phyloP scores from a whole-genome alignment of 2,113 vertebrate genomes.

The Notiomystis cincta region DNA sequence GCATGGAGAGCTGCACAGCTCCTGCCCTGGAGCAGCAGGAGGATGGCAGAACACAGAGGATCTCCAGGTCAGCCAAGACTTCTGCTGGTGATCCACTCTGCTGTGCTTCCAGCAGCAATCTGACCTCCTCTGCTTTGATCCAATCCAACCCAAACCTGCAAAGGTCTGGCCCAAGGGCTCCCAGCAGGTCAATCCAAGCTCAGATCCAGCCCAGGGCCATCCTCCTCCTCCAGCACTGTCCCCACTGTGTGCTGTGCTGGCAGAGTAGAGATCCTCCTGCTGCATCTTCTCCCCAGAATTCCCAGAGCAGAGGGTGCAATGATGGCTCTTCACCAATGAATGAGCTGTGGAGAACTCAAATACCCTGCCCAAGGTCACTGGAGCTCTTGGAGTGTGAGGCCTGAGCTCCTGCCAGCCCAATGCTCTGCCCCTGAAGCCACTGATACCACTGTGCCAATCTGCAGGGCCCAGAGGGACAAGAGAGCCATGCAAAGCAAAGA shows the following conservation, averaged over 20 bases:
- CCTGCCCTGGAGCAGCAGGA: not conserved
- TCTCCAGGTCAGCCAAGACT: not conserved
- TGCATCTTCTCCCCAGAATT: not conserved
- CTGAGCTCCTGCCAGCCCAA: not conserved
- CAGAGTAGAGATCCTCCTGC: not conserved
- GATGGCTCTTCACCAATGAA: not conserved
- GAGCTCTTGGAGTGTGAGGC: not conserved
- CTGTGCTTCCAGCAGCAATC: not conserved
- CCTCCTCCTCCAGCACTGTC: not conserved
- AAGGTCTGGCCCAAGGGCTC: not conserved
- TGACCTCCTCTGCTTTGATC: not conserved
- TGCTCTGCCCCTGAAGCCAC: not conserved
- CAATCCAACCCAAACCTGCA: not conserved
- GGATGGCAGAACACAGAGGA: not conserved
- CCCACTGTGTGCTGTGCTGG: not conserved
- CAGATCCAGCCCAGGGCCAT: not conserved
- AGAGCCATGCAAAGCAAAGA: not conserved
- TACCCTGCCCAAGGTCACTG: not conserved
- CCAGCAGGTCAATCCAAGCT: not conserved
- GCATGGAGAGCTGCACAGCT: not conserved
- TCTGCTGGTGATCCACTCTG: not conserved
- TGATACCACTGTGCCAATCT: fast-evolving
- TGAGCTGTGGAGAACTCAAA: not conserved
- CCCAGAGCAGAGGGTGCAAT: not conserved
- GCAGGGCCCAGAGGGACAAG: not conserved